Evolutionary conservation across 2,113 vertebrate species (phyloP).

Genomic region (Orthonyx spaldingii): DNA sequence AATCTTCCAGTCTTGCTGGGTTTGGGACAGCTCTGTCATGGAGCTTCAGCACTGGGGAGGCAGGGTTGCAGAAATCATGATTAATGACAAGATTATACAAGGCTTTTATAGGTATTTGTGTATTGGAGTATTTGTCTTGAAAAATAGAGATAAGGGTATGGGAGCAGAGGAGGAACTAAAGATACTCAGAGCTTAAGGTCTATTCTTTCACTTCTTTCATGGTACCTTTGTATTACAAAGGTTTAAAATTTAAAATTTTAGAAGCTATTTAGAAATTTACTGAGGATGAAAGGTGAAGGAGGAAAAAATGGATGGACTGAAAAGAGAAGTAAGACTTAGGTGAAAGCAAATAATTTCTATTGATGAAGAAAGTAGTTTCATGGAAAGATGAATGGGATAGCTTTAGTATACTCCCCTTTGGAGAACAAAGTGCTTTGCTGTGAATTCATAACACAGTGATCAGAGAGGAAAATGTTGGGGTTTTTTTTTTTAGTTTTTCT

Average conservation of each 20-base stretch:
- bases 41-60: not conserved
- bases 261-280: not conserved
- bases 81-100: not conserved
- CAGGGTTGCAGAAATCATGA: not conserved
- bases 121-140: not conserved
- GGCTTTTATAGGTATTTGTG: not conserved
- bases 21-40: not conserved
- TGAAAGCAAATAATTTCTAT: not conserved
- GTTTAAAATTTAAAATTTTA: not conserved
- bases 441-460: not conserved
- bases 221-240: not conserved
- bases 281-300: not conserved
- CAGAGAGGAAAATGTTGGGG: not conserved
- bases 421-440: not conserved
- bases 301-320: not conserved
- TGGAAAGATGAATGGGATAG: not conserved
- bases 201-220: not conserved
- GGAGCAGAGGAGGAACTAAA: not conserved
- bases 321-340: not conserved
- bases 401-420: not conserved
- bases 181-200: not conserved
- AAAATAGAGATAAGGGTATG: not conserved
- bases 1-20: not conserved
- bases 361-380: not conserved
- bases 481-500: not conserved